Conservation (phyloP, 2,797 vertebrate species). For the Phataginus tricuspis region DNA sequence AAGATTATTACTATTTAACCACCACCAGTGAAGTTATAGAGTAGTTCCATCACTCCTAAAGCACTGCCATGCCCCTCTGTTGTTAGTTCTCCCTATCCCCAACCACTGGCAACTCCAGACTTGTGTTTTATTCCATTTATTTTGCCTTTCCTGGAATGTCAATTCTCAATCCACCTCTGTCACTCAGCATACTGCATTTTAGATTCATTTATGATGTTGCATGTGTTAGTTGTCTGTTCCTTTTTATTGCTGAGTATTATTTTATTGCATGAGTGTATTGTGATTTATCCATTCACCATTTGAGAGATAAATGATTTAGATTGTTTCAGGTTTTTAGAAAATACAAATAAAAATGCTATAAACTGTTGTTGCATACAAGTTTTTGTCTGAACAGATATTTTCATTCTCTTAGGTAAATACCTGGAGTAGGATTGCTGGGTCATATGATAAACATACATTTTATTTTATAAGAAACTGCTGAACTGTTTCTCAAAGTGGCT, state of each 20-base stretch:
- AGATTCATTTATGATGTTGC: neutral
- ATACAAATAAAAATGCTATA: neutral
- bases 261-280: neutral
- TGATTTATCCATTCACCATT: neutral
- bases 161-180: neutral
- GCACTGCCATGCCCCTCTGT: neutral
- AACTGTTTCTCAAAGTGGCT: neutral
- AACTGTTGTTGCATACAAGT: neutral
- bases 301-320: neutral
- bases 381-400: neutral
- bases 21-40: neutral
- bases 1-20: neutral
- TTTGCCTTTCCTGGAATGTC: neutral
- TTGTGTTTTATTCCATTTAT: neutral
- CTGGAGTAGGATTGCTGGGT: neutral
- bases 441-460: neutral
- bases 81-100: neutral
- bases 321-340: neutral
- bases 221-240: neutral
- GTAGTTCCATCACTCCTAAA: neutral
- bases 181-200: neutral
- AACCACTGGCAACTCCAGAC: neutral
- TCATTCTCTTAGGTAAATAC: neutral
- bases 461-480: neutral
- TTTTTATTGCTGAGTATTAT: neutral